Base-by-base conservation (phyloP, 2,888 invertebrate genomes). In the Choreutis nemorana region DNA sequence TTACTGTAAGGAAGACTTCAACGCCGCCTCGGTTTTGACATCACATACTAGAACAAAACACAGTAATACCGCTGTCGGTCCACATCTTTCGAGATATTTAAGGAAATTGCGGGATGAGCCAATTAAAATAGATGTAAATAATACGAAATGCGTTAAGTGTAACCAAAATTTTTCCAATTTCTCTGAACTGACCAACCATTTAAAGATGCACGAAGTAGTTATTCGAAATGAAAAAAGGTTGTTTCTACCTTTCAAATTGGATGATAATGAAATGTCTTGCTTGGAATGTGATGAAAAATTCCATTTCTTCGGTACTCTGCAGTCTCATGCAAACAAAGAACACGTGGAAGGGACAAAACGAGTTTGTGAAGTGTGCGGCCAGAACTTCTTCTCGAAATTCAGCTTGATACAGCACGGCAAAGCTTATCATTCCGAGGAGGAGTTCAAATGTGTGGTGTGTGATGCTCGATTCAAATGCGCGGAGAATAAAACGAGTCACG, bases 1-100 rank as follows among this genome's bases (percentile, higher is more conserved):
- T 32, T 51, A 43, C 35, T 59, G 59, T 27, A 37, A 46, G 15
- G 33, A 38, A 1, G 33, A 39, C 0, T 56, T 56, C 31, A 28
- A 36, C 7, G 44, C 48, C 7, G 42, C 45, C 13, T 39, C 41
- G 1, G 36, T 41, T 21, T 33, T 56, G 3, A 52, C 43, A 30
- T 33, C 45, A 3, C 61, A 62, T 26, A 14, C 10, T 11, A 6
- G 8, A 16, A 8, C 27, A 27, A 16, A 27, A n/a, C n/a, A n/a
- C n/a, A n/a, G n/a, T n/a, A n/a, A n/a, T n/a, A n/a, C n/a, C n/a
- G n/a, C n/a, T n/a, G n/a, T n/a, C n/a, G n/a, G n/a, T n/a, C n/a
- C n/a, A n/a, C n/a, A n/a, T n/a, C n/a, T n/a, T n/a, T n/a, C n/a
- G n/a, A n/a, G n/a, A n/a, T n/a, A n/a, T n/a, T n/a, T n/a, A n/a